These are phyloP conservation scores for Oithona nana DNA, from an alignment of 2,888 invertebrate species.

Conservation along the genomic window DNA sequence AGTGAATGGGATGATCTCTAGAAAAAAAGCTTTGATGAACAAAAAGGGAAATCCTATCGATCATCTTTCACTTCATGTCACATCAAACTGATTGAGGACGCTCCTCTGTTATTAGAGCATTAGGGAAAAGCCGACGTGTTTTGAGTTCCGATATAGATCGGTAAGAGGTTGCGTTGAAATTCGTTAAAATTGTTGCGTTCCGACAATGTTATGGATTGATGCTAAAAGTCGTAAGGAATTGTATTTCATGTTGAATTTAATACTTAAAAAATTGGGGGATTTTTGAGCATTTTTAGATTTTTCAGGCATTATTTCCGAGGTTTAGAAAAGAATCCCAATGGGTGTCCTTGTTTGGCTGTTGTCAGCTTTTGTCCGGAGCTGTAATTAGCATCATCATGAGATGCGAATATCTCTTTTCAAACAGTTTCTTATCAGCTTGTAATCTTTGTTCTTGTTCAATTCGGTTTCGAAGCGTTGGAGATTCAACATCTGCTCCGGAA, in stretches of 20 bases:
- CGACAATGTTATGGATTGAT: too few relatives aligned
- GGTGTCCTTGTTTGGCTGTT: background rate
- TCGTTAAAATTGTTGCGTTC: too few relatives aligned
- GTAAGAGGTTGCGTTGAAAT: too few relatives aligned
- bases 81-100: too few relatives aligned
- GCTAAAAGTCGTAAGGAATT: too few relatives aligned
- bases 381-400: constrained; percentile 13
- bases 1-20: too few relatives aligned
- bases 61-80: background rate
- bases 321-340: background rate
- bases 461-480: background rate
- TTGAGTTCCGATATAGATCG: too few relatives aligned
- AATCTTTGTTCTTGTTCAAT: background rate
- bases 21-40: background rate
- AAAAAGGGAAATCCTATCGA: background rate
- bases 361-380: constrained; percentile 4
- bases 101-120: too few relatives aligned
- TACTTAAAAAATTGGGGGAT: too few relatives aligned
- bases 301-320: background rate
- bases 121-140: too few relatives aligned
- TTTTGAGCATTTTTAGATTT: too few relatives aligned
- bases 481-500: background rate
- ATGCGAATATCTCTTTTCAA: constrained; percentile 4
- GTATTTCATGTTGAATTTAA: too few relatives aligned
- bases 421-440: background rate